Conservation (phyloP, 2,797 vertebrate species). For the Gephyroberyx darwinii region DNA sequence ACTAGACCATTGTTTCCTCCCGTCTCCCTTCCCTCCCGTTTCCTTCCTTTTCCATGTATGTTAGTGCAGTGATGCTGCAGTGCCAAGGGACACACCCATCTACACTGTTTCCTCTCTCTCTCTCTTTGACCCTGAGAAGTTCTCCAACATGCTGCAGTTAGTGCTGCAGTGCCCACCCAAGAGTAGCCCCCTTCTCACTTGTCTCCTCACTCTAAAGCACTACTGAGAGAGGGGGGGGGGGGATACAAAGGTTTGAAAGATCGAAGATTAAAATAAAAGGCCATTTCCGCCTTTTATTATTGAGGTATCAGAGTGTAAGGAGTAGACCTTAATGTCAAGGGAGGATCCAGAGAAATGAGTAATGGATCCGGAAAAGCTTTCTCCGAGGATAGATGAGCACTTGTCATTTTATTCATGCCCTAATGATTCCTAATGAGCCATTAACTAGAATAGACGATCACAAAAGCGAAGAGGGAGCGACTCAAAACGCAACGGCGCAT, state of each 20-base stretch:
- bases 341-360: slow-evolving; percentile 15
- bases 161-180: slow-evolving; percentile 73
- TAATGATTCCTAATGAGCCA: slow-evolving; percentile 49
- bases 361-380: slow-evolving; percentile 17
- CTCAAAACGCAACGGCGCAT: slow-evolving; percentile 21
- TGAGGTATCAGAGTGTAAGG: slow-evolving; percentile 15
- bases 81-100: slow-evolving; percentile 72
- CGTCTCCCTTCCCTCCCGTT: slow-evolving; percentile 37
- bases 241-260: slow-evolving; percentile 14
- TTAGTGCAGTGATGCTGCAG: slow-evolving; percentile 75
- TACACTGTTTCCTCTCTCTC: slow-evolving; percentile 37
- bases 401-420: slow-evolving; percentile 49
- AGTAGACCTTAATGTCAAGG: slow-evolving; percentile 15
- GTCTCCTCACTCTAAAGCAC: slow-evolving; percentile 7
- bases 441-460: slow-evolving; percentile 29
- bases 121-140: slow-evolving; percentile 72
- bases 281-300: slow-evolving; percentile 1
- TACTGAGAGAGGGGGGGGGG: neutral
- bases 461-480: slow-evolving; percentile 27
- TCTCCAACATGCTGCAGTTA: slow-evolving; percentile 56
- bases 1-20: slow-evolving; percentile 52
- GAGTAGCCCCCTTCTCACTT: slow-evolving; percentile 25
- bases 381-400: slow-evolving; percentile 29
- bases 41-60: slow-evolving; percentile 48
- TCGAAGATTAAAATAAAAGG: slow-evolving; percentile 13